These are phyloP conservation scores for Nomada fabriciana DNA, from an alignment of 2,888 invertebrate species.

Conservation along the genomic window DNA sequence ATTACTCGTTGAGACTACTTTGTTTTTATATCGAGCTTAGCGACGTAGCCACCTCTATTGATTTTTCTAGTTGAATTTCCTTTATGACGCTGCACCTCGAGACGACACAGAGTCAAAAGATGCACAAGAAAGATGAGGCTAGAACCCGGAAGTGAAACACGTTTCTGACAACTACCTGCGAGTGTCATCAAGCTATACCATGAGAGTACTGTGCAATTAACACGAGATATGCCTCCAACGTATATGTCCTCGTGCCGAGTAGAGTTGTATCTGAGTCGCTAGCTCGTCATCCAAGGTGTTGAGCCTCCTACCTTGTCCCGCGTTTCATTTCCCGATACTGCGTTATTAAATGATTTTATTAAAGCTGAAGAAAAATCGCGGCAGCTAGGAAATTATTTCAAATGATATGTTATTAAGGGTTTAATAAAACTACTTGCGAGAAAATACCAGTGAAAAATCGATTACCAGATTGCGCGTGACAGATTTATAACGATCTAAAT, in stretches of 20 bases:
- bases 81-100: conserved; percentile 25
- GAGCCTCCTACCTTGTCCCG: conserved; percentile 8
- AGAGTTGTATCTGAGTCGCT: conserved; percentile 37
- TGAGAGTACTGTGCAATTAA: conserved; percentile 59
- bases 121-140: conserved; percentile 24
- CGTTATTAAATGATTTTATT: conserved; percentile 1
- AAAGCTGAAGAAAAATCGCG: not conserved
- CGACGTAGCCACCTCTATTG: not conserved
- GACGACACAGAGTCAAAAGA: conserved; percentile 28
- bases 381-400: not conserved
- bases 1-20: not conserved
- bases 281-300: conserved; percentile 10
- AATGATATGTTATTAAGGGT: not conserved
- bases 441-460: not conserved
- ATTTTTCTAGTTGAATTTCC: conserved; percentile 23
- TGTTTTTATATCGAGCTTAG: not conserved
- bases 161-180: conserved; percentile 53
- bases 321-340: conserved; percentile 19
- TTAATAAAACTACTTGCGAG: not conserved
- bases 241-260: conserved; percentile 30
- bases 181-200: conserved; percentile 62
- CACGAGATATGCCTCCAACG: conserved; percentile 52
- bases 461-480: not conserved
- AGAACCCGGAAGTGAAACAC: conserved; percentile 63
- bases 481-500: not conserved